Evolutionary conservation across 1,140 invertebrate species (phyloP).

Genomic region (Anoplophora glabripennis): DNA sequence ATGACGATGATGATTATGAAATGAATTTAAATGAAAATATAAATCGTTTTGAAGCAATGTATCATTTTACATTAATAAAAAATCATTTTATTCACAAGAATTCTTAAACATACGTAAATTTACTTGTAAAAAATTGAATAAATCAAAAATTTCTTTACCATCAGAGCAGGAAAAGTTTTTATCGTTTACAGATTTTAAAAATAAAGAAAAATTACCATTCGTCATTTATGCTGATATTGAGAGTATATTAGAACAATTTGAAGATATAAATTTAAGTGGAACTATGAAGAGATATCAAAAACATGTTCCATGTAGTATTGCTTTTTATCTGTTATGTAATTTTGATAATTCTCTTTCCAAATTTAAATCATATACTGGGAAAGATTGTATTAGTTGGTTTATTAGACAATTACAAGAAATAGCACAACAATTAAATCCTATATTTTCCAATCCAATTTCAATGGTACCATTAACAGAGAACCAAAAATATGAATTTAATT

Average conservation of each 20-base stretch:
- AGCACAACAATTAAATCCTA: background rate
- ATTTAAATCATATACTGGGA: background rate
- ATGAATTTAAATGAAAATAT: background rate
- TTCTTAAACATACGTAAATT: background rate
- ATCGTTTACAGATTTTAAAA: background rate
- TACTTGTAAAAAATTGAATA: background rate
- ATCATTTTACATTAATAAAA: constrained; percentile 5
- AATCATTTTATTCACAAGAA: background rate
- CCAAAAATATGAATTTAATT: background rate
- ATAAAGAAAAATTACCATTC: constrained; percentile 4
- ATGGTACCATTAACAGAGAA: background rate
- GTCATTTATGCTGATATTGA: background rate
- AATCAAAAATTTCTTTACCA: background rate
- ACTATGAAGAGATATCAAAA: background rate
- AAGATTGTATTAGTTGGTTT: background rate
- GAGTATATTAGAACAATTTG: background rate
- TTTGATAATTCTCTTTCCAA: background rate
- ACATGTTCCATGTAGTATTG: background rate
- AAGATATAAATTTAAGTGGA: background rate
- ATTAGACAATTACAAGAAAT: background rate
- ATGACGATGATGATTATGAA: no score
- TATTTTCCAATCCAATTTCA: no score
- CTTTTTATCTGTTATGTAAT: background rate
- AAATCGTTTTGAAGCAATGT: no score
- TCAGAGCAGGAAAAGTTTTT: background rate